Evolutionary conservation across 2,888 invertebrate species (phyloP), one percentile per base, ranked within the genome.

Genomic region (Nineta flava): DNA sequence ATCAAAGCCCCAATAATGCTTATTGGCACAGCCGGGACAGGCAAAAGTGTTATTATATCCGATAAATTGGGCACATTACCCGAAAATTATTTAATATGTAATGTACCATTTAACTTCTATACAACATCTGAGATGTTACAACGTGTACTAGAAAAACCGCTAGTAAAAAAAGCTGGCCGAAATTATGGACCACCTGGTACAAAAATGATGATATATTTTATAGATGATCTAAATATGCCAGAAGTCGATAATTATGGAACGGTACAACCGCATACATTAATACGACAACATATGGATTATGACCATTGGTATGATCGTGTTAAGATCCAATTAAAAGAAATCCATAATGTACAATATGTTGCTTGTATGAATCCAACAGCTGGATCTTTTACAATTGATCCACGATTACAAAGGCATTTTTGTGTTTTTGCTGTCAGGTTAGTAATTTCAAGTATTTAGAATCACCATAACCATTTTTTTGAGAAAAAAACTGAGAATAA

Each of bases 141-240:
- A 62, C 79, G 76, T 60, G 79, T 91, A 9, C 69, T 95, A 53
- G 95, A 95, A 64, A 90, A 90, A 59, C 90, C 92, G 1, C 66
- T 95, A 47, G 95, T 95, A 63, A 95, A 94, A 69, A 95, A 95
- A 64, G 92, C 94, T 0, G 95, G 94, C 0, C 77, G 90, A 50
- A 93, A 88, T 64, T 95, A 80, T 62, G 95, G 91, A 0, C 95
- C 95, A 0, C 88, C 91, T 0, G 94, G 93, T n/a, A 87, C 78
- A 61, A 92, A 93, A 66, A 79, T 77, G 16, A 82, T 95, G 75
- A 81, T 95, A 49, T 95, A 93, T 67, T 95, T 95, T 64, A 80
- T 95, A 51, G 95, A 95, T 61, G 95, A 95, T 60, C 79, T 95
- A 80, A 95, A 95, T 64, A 95, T 95, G 93, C 95, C 95, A 0